These are phyloP conservation scores for Ceratoteleas bidentatus DNA, from an alignment of 1,140 invertebrate genomes.

Conservation along the genomic window DNA sequence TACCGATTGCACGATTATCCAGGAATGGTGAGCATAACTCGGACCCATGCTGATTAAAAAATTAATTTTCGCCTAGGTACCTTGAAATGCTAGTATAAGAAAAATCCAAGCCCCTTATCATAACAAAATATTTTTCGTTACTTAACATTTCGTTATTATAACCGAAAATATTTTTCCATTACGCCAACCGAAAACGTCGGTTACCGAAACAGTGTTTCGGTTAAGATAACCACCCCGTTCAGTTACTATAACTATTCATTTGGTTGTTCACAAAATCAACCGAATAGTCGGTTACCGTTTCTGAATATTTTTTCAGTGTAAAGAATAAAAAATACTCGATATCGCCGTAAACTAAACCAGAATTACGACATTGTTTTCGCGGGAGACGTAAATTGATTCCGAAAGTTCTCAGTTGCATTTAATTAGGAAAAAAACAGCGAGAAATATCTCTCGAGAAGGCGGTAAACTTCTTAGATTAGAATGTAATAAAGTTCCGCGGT, in stretches of 20 bases:
- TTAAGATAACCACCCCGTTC: too few relatives aligned
- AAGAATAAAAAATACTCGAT: too few relatives aligned
- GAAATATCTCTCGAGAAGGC: slow-evolving; percentile 3
- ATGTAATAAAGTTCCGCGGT: slow-evolving; percentile 31
- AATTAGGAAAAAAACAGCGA: slow-evolving; percentile 1
- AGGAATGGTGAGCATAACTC: slow-evolving; percentile 33
- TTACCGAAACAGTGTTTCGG: too few relatives aligned
- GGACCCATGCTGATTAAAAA: slow-evolving; percentile 4
- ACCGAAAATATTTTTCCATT: too few relatives aligned
- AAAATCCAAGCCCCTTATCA: background rate
- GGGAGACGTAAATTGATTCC: too few relatives aligned
- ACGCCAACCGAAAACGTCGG: too few relatives aligned
- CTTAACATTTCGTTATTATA: background rate
- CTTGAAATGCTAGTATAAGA: background rate
- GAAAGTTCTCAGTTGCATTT: background rate
- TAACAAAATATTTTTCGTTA: background rate
- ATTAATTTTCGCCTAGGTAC: background rate
- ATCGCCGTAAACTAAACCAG: too few relatives aligned
- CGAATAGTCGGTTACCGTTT: too few relatives aligned
- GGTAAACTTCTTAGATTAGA: slow-evolving; percentile 35
- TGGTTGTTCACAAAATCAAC: too few relatives aligned
- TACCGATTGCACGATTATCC: slow-evolving; percentile 45
- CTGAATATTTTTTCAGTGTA: too few relatives aligned
- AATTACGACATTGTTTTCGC: too few relatives aligned
- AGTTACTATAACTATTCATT: too few relatives aligned